phyloP scores from a whole-genome alignment of 2,888 invertebrate species.

The Erynnis tages region DNA sequence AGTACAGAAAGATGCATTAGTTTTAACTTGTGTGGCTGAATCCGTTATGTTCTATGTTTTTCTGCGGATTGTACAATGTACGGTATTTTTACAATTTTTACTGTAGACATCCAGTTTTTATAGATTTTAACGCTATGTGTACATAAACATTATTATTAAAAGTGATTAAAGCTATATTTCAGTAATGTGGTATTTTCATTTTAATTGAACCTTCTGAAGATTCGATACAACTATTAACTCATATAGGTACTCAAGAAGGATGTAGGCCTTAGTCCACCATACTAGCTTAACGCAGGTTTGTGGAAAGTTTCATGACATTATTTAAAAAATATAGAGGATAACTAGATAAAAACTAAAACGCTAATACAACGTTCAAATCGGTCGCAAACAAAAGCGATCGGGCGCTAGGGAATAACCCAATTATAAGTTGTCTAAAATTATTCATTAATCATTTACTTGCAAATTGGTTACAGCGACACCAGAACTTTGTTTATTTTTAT shows the following conservation, averaged over 20 bases:
- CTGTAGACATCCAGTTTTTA: slow-evolving; percentile 73
- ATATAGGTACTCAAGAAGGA: too few species aligned
- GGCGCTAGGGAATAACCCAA: slow-evolving; percentile 2
- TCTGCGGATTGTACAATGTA: slow-evolving; percentile 52
- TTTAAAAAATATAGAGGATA: too few species aligned
- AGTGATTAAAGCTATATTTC: slow-evolving; percentile 80
- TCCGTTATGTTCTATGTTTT: slow-evolving; percentile 6
- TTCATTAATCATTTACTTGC: background rate
- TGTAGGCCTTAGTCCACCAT: too few species aligned
- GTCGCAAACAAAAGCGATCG: background rate
- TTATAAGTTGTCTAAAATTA: background rate
- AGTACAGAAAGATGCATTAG: slow-evolving; percentile 19
- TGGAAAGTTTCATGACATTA: too few species aligned
- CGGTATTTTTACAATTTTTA: slow-evolving; percentile 72
- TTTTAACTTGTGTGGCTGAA: slow-evolving; percentile 19
- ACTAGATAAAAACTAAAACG: too few species aligned
- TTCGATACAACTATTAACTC: too few species aligned
- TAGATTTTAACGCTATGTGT: slow-evolving; percentile 74
- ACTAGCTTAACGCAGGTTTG: too few species aligned
- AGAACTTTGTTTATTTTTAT: background rate
- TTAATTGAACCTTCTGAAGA: too few species aligned
- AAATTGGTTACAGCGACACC: background rate
- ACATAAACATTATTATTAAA: slow-evolving; percentile 72
- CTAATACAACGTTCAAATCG: background rate
- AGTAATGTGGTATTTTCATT: slow-evolving; percentile 41